A percentile compares a stretch with the other conserved stretches of the same genome.
Evolutionary conservation across 2,797 vertebrate genomes (phyloP).

Genomic region (Scarus forsteni): DNA sequence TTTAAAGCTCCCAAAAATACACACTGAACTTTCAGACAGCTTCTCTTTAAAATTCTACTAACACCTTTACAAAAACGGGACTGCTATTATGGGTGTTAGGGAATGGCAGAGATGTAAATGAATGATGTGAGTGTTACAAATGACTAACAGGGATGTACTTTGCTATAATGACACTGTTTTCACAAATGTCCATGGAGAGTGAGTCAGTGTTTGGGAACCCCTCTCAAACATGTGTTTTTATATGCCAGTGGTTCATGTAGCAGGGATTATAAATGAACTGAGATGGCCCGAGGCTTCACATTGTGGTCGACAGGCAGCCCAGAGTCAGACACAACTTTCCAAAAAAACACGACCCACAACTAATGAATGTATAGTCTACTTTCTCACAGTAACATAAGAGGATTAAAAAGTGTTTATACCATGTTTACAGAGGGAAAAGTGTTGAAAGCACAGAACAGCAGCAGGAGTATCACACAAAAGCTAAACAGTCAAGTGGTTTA

Average conservation of each 20-base stretch:
- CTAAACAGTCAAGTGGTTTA: slow-evolving; percentile 10
- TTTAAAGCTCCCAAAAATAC: slow-evolving; percentile 26
- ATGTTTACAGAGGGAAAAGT: slow-evolving; percentile 50
- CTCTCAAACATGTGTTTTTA: slow-evolving; percentile 36
- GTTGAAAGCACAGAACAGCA: slow-evolving; percentile 18
- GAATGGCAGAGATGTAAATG: slow-evolving; percentile 49
- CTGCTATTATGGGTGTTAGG: slow-evolving; percentile 43
- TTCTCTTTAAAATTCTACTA: slow-evolving; percentile 47
- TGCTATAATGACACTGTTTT: slow-evolving; percentile 50
- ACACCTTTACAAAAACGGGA: slow-evolving; percentile 27
- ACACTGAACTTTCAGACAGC: slow-evolving; percentile 24
- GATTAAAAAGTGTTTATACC: slow-evolving; percentile 54
- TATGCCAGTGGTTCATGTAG: slow-evolving; percentile 17
- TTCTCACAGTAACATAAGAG: slow-evolving; percentile 51
- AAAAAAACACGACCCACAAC: slow-evolving; percentile 46
- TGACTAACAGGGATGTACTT: slow-evolving; percentile 37
- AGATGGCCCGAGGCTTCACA: slow-evolving; percentile 55
- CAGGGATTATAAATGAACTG: slow-evolving; percentile 60
- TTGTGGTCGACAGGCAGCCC: slow-evolving; percentile 52
- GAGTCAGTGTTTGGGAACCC: slow-evolving; percentile 30
- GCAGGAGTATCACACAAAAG: slow-evolving; percentile 18
- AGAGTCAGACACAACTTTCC: slow-evolving; percentile 42
- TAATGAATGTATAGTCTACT: slow-evolving; percentile 27
- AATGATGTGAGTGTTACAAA: slow-evolving; percentile 62
- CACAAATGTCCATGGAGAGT: slow-evolving; percentile 35